These are phyloP conservation scores for Brachionus sp. DNA, from an alignment of 1,140 invertebrate genomes.

Conservation along the genomic window DNA sequence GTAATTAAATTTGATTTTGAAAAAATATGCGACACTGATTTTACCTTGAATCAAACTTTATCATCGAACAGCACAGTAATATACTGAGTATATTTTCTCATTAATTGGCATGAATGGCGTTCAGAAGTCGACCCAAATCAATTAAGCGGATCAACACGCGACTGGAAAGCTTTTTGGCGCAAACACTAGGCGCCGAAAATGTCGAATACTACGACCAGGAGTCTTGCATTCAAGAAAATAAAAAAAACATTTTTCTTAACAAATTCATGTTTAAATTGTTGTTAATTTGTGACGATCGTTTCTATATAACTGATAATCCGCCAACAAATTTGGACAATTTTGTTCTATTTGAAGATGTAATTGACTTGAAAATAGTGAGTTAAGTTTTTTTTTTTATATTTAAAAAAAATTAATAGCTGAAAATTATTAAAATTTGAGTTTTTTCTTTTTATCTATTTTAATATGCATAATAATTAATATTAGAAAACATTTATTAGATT, in stretches of 20 bases:
- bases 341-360: conserved; percentile 28
- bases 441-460: neutral
- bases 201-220: conserved; percentile 44
- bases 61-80: neutral
- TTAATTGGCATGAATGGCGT: neutral
- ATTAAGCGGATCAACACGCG: conserved; percentile 15
- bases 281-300: neutral
- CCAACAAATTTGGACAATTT: conserved; percentile 40
- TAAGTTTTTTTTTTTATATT: neutral
- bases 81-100: neutral
- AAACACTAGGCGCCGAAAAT: conserved; percentile 23
- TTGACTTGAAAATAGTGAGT: conserved; percentile 23
- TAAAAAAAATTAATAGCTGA: neutral
- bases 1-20: neutral
- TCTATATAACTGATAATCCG: conserved; percentile 44
- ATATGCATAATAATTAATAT: too few species aligned
- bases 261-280: conserved; percentile 19
- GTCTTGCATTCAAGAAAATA: conserved; percentile 12
- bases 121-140: neutral
- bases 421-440: neutral
- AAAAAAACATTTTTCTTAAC: neutral
- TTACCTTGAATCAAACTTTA: neutral
- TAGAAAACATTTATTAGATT: too few species aligned
- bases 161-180: conserved; percentile 29
- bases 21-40: neutral